A percentile compares a stretch with the other conserved stretches of the same genome.
Evolutionary conservation across 2,888 invertebrate genomes (phyloP).

Genomic region (Stenolophus ochropezus): DNA sequence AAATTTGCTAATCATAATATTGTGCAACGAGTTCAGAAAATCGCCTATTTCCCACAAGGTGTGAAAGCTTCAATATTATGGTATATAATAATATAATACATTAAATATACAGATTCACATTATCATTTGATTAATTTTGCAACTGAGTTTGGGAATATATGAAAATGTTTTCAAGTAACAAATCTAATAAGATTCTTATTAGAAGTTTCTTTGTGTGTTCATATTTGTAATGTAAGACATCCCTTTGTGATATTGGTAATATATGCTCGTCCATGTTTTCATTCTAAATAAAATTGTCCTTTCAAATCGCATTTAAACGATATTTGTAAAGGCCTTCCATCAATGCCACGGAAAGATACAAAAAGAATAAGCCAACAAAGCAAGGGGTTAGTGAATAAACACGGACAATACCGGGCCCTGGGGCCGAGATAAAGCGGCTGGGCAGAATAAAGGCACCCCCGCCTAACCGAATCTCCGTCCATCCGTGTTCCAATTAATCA

Average conservation of each 20-base stretch:
- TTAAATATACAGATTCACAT: too few relatives aligned
- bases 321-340: conserved; percentile 6
- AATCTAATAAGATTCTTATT: background rate
- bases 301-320: background rate
- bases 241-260: background rate
- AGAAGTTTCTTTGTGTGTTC: background rate
- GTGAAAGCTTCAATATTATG: too few relatives aligned
- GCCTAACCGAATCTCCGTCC: conserved; percentile 67
- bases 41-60: too few relatives aligned
- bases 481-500: conserved; percentile 70
- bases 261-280: background rate
- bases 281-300: background rate
- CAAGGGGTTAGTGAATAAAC: conserved; percentile 40
- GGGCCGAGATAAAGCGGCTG: conserved; percentile 19
- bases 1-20: too few relatives aligned
- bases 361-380: conserved; percentile 41
- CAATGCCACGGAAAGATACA: conserved; percentile 31
- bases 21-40: too few relatives aligned
- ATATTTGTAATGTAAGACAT: background rate
- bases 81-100: too few relatives aligned
- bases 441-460: background rate
- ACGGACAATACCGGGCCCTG: conserved; percentile 1
- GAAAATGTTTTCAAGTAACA: background rate
- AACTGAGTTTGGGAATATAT: too few relatives aligned
- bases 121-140: too few relatives aligned